phyloP scores from a whole-genome alignment of 2,797 vertebrate species.

The Eulemur coronatus region DNA sequence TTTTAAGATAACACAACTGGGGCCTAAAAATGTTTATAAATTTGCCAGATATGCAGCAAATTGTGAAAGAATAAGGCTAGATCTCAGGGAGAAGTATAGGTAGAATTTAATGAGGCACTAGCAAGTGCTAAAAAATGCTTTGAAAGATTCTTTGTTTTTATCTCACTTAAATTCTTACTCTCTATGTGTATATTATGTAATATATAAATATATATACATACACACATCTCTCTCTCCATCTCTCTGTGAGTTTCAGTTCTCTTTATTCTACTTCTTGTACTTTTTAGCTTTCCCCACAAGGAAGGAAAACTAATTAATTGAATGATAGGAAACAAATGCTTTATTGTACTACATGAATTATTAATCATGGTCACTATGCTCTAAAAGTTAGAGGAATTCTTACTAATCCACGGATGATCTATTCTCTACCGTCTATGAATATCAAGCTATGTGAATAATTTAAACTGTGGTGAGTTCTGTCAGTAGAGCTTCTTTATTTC shows the following conservation, averaged over 20 bases:
- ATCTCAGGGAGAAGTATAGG: neutral
- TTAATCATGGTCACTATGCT: neutral
- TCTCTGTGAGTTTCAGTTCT: neutral
- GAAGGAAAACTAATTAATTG: neutral
- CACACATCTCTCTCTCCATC: neutral
- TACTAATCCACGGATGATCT: neutral
- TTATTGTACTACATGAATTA: neutral
- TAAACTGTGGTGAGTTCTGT: neutral
- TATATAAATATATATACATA: too few relatives aligned
- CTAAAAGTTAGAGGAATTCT: neutral
- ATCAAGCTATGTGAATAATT: neutral
- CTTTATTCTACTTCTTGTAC: neutral
- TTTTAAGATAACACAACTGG: neutral
- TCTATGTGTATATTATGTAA: neutral
- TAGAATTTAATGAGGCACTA: neutral
- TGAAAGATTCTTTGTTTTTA: neutral
- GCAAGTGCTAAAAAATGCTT: neutral
- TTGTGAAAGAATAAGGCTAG: neutral
- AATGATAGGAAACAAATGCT: neutral
- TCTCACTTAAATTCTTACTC: neutral
- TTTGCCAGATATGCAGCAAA: neutral
- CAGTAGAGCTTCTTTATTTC: neutral
- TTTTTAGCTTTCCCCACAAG: neutral
- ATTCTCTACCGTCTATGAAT: neutral
- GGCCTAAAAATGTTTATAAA: neutral